Evolutionary conservation across 2,797 vertebrate genomes (phyloP), one percentile per base, ranked within the genome.

Genomic region (Garrulus glandarius): DNA sequence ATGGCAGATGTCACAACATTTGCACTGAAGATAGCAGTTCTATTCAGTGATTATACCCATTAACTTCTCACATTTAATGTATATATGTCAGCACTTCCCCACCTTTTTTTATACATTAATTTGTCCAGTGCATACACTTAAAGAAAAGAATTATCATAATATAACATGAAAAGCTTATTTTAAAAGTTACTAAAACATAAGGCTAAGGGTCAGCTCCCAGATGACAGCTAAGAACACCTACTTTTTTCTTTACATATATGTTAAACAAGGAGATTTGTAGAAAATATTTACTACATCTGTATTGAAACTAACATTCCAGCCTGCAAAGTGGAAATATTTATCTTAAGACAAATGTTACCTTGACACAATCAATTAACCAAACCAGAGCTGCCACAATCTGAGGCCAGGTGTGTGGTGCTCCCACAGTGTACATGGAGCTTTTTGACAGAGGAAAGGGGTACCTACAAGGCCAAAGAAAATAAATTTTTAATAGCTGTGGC

Each of bases 391-490:
- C 98, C 64, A 99, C 98, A 15, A 99, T 99, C 98, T 99, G 99
- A 82, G 99, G 99, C 99, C 99, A 99, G 0, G 99, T 99, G 87
- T 99, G 99, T 29, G 99, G 99, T 49, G 99, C 99, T 65, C 99
- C 99, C 30, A 99, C 99, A 3, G 99, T 99, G 93, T 99, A 99
- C 99, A 99, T 99, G 47, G 99, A 99, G 87, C 98, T 99, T 97
- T 99, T 99, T 39, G 99, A 99, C 87, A 99, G 97, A 43, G 98
- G 94, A 97, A 99, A 99, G 18, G 99, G 99, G 94, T 99, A 99
- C 95, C 99, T 99, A 79, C 15, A 97, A 94, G 13, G 86, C 32
- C 92, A 91, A 68, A 78, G 49, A 84, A 76, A 50, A 84, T 3
- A 46, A 1, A 29, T 59, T 63, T 91, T 72, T 64, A 61, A 63